A percentile compares a stretch with the other conserved stretches of the same genome.
Evolutionary conservation across 1,140 invertebrate species (phyloP).

Genomic region (Sitodiplosis mosellana): DNA sequence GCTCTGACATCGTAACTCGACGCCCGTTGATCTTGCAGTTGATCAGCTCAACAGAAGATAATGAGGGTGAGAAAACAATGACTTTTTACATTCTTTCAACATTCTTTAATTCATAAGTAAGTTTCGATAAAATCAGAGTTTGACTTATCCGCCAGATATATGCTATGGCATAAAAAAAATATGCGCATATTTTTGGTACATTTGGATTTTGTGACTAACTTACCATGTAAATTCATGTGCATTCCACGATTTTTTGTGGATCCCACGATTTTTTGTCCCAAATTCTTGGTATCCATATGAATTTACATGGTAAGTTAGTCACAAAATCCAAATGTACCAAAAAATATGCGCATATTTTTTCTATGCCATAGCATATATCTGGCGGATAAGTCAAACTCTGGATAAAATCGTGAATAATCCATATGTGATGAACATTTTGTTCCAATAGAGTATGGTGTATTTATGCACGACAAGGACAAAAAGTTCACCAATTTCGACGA

Average conservation of each 20-base stretch:
- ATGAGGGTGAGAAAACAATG: constrained; percentile 27
- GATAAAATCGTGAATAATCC: constrained; percentile 18
- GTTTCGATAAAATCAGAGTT: background rate
- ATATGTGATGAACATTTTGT: constrained; percentile 54
- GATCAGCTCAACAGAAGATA: constrained; percentile 79
- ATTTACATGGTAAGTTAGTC: too few species aligned
- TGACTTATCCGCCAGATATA: too few species aligned
- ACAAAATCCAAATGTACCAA: background rate
- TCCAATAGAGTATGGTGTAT: constrained; percentile 82
- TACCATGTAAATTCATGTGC: too few species aligned
- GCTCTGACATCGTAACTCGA: constrained; percentile 92
- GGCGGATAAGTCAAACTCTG: too few species aligned
- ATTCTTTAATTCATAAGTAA: background rate
- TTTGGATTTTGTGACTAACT: too few species aligned
- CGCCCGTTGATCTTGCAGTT: constrained; percentile 87
- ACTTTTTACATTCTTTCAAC: background rate
- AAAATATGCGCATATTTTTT: background rate
- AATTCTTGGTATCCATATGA: too few species aligned
- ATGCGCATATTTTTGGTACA: too few species aligned
- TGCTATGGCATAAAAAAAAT: too few species aligned
- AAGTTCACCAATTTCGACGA: constrained; percentile 86
- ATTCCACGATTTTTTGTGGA: too few species aligned
- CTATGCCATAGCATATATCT: background rate
- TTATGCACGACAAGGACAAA: constrained; percentile 48
- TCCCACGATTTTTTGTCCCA: too few species aligned